Evolutionary conservation across 2,888 invertebrate genomes (phyloP), one percentile per base, ranked within the genome.

Genomic region (Oeneis ivallda): DNA sequence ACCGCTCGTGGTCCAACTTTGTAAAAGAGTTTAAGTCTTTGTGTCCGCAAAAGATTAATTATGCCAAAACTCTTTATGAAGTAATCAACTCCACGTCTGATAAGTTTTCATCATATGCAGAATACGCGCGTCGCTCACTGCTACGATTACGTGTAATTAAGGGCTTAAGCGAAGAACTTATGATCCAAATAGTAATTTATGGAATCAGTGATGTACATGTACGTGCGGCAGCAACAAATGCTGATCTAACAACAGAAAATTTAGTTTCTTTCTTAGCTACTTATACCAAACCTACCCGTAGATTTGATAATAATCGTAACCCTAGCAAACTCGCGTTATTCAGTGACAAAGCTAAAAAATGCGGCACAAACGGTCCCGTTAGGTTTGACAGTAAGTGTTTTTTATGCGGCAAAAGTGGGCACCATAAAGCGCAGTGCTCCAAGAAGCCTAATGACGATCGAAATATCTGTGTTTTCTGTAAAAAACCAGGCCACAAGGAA

Each of bases 111-210:
- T 70, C 75, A 0, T 79, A 76, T 32, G 73, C 76, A 0, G 77
- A 78, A 32, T 78, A 78, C 37, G 78, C 75, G 0, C 68, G 76
- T 6, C 67, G 73, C 1, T 66, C 77, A 0, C 19, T 78, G 11
- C 56, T 78, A 3, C 70, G 77, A 0, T 59, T 77, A 9, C 56
- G 68, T 5, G 67, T 76, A 13, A 71, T 76, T 3, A 62, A 70
- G 19, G 75, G 77, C 0, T 17, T 76, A 3, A 71, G 70, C 52
- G 73, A 73, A 0, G 78, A 78, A 4, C 37, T 78, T 9, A 70
- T 66, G 34, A 43, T 60, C 0, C 43, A 65, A 8, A 74, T 75
- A 7, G 57, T 72, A 8, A 67, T 73, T 11, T 60, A 72, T 8
- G 72, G 73, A 9, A 72, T 72, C 9, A 65, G 13, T 0, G 68